A percentile compares a stretch with the other conserved stretches of the same genome.
phyloP scores from a whole-genome alignment of 1,140 invertebrate genomes.

The Adelges cooleyi region DNA sequence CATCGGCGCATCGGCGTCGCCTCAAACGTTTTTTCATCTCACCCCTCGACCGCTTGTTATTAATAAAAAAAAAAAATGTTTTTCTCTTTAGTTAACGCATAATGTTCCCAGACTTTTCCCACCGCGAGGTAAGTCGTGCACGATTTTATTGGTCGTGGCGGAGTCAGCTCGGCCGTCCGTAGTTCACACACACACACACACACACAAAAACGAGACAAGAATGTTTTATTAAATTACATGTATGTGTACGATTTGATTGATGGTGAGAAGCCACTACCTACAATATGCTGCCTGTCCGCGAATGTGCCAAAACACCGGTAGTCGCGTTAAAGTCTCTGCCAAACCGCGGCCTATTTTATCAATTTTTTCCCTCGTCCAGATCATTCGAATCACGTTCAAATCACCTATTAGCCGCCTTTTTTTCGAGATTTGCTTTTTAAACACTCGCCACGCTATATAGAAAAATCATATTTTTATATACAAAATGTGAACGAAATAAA shows the following conservation, averaged over 20 bases:
- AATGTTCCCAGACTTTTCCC: too few species aligned
- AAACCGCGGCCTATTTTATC: not conserved
- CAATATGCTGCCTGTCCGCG: not conserved
- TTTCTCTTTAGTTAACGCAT: too few species aligned
- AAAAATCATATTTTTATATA: too few species aligned
- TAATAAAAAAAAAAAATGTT: too few species aligned
- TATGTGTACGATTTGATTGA: constrained; percentile 6
- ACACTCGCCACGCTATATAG: too few species aligned
- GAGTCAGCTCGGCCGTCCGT: too few species aligned
- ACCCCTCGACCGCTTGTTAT: too few species aligned
- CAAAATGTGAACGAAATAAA: too few species aligned
- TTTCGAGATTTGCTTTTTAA: too few species aligned
- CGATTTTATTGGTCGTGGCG: not conserved
- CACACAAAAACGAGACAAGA: constrained; percentile 25
- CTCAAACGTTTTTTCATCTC: too few species aligned
- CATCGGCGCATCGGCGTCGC: too few species aligned
- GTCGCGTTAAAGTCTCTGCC: constrained; percentile 27
- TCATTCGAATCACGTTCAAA: constrained; percentile 16
- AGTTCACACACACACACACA: not conserved
- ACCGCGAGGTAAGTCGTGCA: not conserved
- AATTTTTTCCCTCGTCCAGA: not conserved
- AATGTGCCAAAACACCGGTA: constrained; percentile 9
- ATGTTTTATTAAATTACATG: not conserved
- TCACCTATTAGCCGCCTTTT: not conserved
- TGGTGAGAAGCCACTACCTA: constrained; percentile 1